Base-by-base conservation (phyloP, 2,113 vertebrate genomes). In the Ochotona princeps region DNA sequence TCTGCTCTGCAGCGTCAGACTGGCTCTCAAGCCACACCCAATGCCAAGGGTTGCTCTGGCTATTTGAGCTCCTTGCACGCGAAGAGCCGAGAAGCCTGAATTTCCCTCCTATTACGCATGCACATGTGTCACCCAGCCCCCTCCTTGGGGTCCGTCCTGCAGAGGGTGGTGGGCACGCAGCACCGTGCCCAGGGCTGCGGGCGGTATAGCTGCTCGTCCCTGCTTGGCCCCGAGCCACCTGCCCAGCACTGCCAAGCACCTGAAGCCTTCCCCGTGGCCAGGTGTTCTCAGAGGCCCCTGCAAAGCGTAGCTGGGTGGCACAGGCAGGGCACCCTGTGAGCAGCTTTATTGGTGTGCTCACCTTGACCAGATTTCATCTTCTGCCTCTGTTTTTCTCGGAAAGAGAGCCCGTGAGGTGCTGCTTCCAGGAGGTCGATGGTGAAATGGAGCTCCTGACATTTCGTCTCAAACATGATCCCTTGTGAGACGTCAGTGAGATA, bases 281-380 rank as follows among this genome's bases (percentile, higher is more conserved):
- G 67, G 44, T 65, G 18, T 44, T 75, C 63, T 47, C 2, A 1
- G 11, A 23, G 0, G 1, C 8, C 60, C 82, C 47, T 0, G n/a
- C 17, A 15, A 38, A 28, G 4, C 0, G 1, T 11, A 57, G 5
- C 54, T 5, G 60, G 60, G 38, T 7, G 0, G 6, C 4, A n/a
- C 0, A 4, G 44, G 9, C 2, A 0, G 25, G 80, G 10, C 28
- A 5, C 10, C 1, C 0, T 0, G 38, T 4, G n/a, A 35, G 5
- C 57, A 30, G 5, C 14, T 21, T 17, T 14, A 5, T 17, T 14
- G 25, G 32, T 35, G 21, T 57, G 18, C 14, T 44, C 1, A 1
- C 26, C 6, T 12, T 2, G 3, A 17, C 18, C 32, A n/a, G 51
- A 17, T 21, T 28, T 79, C 4, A 17, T 57, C 79, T 49, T 74